These are phyloP conservation scores for Tetanocera ferruginea DNA, from an alignment of 2,888 invertebrate genomes.

Conservation along the genomic window DNA sequence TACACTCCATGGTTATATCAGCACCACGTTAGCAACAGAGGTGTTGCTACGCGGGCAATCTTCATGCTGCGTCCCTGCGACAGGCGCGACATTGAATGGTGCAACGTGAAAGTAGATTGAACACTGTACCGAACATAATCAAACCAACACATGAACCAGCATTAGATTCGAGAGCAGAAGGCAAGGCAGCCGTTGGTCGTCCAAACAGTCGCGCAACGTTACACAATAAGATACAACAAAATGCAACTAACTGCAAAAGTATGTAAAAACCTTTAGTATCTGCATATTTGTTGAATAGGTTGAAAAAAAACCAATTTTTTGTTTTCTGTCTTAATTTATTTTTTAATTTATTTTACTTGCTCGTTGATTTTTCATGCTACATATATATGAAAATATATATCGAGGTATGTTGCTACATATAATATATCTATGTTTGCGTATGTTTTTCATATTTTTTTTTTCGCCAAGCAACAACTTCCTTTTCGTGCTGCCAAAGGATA, in stretches of 20 bases:
- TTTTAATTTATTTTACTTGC: slow-evolving; percentile 64
- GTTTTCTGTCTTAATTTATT: slow-evolving; percentile 57
- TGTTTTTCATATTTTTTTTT: slow-evolving; percentile 36
- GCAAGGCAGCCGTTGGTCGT: too few species aligned
- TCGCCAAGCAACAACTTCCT: slow-evolving; percentile 64
- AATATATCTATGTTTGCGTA: background rate
- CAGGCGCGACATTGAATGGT: too few species aligned
- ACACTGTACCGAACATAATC: too few species aligned
- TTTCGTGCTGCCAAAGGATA: slow-evolving; percentile 62
- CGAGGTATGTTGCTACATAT: too few species aligned
- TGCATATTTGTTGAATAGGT: slow-evolving; percentile 53
- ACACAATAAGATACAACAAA: background rate
- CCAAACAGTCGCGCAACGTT: too few species aligned
- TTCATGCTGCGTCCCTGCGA: background rate
- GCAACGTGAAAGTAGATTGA: too few species aligned
- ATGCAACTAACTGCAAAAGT: background rate
- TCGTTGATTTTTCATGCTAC: slow-evolving; percentile 50
- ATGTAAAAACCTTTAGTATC: slow-evolving; percentile 44
- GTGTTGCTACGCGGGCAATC: slow-evolving; percentile 26
- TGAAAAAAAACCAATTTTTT: slow-evolving; percentile 18
- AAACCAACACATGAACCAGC: too few species aligned
- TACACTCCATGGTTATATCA: too few species aligned
- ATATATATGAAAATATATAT: too few species aligned
- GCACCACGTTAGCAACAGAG: background rate
- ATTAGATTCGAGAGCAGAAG: too few species aligned